Evolutionary conservation across 2,797 vertebrate species (phyloP).

Genomic region (Malurus leucopterus): DNA sequence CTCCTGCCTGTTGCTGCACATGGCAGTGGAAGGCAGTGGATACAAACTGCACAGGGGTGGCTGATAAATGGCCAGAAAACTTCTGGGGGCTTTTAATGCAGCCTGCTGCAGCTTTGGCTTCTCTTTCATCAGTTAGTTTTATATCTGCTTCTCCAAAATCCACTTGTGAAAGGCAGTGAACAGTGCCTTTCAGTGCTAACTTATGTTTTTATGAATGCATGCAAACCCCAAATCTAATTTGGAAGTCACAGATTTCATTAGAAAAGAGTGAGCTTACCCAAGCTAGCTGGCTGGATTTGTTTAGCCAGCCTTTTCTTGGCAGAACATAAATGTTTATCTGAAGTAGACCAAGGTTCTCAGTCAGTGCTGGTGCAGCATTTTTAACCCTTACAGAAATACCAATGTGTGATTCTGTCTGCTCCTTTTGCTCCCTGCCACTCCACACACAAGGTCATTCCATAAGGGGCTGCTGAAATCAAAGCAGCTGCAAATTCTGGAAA

Average conservation of each 20-base stretch:
- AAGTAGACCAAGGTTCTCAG: not conserved
- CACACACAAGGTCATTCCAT: not conserved
- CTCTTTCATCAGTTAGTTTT: not conserved
- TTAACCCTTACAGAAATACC: not conserved
- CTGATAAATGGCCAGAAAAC: not conserved
- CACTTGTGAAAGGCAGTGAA: no score
- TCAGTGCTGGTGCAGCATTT: not conserved
- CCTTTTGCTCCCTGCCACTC: not conserved
- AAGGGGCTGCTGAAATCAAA: not conserved
- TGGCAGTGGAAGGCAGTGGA: not conserved
- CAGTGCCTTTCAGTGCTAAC: not conserved
- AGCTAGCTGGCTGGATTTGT: not conserved
- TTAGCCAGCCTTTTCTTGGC: not conserved
- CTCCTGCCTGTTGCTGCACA: not conserved
- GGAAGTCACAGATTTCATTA: not conserved
- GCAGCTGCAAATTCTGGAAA: not conserved
- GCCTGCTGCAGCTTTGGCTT: not conserved
- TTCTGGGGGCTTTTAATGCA: not conserved
- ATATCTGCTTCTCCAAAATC: no score
- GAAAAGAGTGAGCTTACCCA: not conserved
- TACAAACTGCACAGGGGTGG: fast-evolving
- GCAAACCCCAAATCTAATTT: not conserved
- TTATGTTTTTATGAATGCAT: not conserved
- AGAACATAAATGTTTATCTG: not conserved
- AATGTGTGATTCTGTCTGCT: not conserved